Evolutionary conservation across 1,140 invertebrate species (phyloP).

Genomic region (Microplitis demolitor): DNA sequence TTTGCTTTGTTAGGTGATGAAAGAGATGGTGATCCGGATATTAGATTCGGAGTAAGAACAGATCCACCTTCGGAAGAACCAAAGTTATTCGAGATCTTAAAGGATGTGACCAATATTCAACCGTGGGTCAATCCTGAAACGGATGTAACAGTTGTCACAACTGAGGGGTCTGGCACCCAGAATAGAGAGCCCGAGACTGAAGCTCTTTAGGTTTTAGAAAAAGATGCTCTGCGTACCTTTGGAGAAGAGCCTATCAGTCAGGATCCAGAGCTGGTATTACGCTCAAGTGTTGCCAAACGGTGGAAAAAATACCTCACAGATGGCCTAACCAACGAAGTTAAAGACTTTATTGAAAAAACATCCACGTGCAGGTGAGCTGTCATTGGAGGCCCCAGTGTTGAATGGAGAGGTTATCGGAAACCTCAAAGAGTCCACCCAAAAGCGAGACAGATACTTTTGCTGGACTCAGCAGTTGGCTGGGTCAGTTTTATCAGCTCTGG

Average conservation of each 20-base stretch:
- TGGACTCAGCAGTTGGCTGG: too few relatives aligned
- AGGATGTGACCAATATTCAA: neutral
- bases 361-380: constrained; percentile 15
- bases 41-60: neutral
- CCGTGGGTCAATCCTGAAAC: neutral
- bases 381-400: constrained; percentile 13
- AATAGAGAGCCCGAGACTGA: neutral
- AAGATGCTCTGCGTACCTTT: constrained; percentile 1
- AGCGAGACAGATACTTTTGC: neutral
- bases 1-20: neutral
- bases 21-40: neutral
- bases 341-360: constrained; percentile 29
- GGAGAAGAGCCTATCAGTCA: constrained; percentile 2
- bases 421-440: neutral
- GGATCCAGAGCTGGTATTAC: constrained; percentile 6
- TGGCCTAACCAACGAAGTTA: constrained; percentile 24
- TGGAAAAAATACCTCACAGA: constrained; percentile 21
- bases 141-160: neutral
- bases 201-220: neutral
- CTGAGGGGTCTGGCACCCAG: neutral
- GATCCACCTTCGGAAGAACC: constrained; percentile 3
- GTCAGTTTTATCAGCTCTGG: too few relatives aligned
- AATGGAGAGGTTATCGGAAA: constrained; percentile 13
- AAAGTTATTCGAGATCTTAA: neutral
- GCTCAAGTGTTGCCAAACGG: constrained; percentile 14